phyloP scores from a whole-genome alignment of 2,113 vertebrate genomes.

The Oceanodroma tethys region DNA sequence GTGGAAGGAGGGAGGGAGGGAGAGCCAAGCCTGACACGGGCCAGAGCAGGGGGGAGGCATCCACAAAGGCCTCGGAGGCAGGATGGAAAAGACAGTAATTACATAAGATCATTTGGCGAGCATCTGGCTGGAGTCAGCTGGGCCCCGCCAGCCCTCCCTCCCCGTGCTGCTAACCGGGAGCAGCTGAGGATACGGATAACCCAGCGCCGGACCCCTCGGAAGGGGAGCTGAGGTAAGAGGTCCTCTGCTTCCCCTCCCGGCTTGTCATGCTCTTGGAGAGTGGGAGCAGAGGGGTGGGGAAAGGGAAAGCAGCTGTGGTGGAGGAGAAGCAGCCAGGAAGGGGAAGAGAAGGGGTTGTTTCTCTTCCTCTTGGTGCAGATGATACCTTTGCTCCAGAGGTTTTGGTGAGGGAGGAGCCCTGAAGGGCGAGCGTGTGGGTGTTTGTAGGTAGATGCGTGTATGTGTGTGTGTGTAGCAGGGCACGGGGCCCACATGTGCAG shows the following conservation, averaged over 20 bases:
- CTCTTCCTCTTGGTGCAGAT: neutral
- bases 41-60: neutral
- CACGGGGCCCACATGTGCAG: neutral
- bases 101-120: slow-evolving; percentile 59
- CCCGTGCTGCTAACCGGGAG: neutral
- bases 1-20: neutral
- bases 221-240: slow-evolving; percentile 35
- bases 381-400: neutral
- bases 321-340: neutral
- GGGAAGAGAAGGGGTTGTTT: neutral
- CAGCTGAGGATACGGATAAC: slow-evolving; percentile 54
- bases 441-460: neutral
- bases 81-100: slow-evolving; percentile 63
- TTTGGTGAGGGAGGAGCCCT: neutral
- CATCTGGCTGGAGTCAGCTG: slow-evolving; percentile 60
- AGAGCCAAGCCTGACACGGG: neutral
- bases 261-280: neutral
- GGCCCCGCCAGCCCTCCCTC: neutral
- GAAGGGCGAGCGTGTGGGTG: neutral
- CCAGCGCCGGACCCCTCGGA: neutral
- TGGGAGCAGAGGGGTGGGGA: neutral
- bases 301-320: neutral
- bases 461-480: neutral
- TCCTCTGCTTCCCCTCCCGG: accelerated
- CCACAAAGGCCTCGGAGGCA: slow-evolving; percentile 30